Evolutionary conservation across 1,140 invertebrate genomes (phyloP).

Genomic region (Philopotamus ludificatus): DNA sequence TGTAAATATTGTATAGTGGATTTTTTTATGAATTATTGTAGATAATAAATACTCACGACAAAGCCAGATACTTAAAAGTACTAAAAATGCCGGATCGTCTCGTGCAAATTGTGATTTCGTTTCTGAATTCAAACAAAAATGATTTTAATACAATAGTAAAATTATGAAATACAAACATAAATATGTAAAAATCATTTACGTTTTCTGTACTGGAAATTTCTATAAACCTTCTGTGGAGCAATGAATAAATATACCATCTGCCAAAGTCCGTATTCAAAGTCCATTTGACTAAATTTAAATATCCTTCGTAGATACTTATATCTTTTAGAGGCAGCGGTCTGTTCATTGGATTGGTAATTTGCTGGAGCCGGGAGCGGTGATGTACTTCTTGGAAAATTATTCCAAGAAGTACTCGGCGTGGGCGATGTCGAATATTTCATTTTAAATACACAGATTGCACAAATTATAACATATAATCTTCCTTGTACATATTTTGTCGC

Average conservation of each 20-base stretch:
- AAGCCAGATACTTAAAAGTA: conserved; percentile 86
- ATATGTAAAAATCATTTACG: conserved; percentile 69
- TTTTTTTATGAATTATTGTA: too few species aligned
- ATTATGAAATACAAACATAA: conserved; percentile 15
- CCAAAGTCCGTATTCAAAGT: conserved; percentile 99
- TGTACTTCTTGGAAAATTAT: conserved; percentile 55
- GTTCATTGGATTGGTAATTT: conserved; percentile 67
- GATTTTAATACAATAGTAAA: background rate
- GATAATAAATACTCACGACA: conserved; percentile 25
- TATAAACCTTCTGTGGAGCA: conserved; percentile 95
- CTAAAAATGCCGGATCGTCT: conserved; percentile 98
- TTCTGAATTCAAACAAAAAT: conserved; percentile 64
- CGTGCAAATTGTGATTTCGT: conserved; percentile 98
- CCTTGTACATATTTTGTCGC: too few species aligned
- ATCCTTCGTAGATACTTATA: conserved; percentile 90
- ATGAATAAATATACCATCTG: conserved; percentile 97
- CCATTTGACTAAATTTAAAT: conserved; percentile 96
- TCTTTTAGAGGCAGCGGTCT: conserved; percentile 85
- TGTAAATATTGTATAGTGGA: too few species aligned
- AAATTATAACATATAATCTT: too few species aligned
- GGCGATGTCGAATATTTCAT: conserved; percentile 71
- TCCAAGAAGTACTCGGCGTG: conserved; percentile 49
- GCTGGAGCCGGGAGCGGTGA: conserved; percentile 61
- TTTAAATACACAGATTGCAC: too few species aligned
- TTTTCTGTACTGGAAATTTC: conserved; percentile 98